Base-by-base conservation (phyloP, 2,888 invertebrate genomes). In the Mesorhabditis spiculigera region DNA sequence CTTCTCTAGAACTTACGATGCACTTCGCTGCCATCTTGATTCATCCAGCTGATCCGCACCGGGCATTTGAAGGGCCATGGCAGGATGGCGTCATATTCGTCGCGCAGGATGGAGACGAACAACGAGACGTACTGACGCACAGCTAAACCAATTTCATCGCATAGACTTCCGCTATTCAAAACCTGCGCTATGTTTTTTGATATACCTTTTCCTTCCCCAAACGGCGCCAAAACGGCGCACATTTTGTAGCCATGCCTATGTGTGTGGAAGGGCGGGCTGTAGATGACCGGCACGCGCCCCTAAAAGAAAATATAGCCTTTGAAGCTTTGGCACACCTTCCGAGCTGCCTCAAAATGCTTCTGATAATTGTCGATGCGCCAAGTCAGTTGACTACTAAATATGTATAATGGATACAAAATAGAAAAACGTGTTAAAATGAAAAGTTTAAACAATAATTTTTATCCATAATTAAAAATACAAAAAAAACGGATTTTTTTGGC, bases 141-240 rank as follows among this genome's bases (percentile, higher is more conserved):
- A 50, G 58, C 58, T 50, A n/a, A 50, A 50, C 8, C 8, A 50
- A 50, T 13, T 28, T 28, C 28, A 28, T 28, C 28, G 28, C 28
- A 28, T 28, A 28, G 28, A 28, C 28, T 28, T 28, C 28, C 28
- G 28, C 28, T 1, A 28, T 28, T 28, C 28, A 28, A 28, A 28
- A 28, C 28, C 28, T 28, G 28, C 28, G n/a, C 8, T 50, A 10
- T n/a, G n/a, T 50, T 50, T 13, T 13, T 50, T 50, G n/a, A 13
- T n/a, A 50, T n/a, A 50, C 58, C 58, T n/a, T 50, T 50, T 50
- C 58, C 58, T n/a, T 50, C 58, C n/a, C 58, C 58, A 50, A 50
- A 50, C 8, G 58, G 58, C n/a, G 58, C 58, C 58, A 50, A 50
- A 10, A 50, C 58, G n/a, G 58, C 58, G 58, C 58, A 50, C 58